Conservation (phyloP, 2,113 vertebrate genomes). For the Hucho hucho region DNA sequence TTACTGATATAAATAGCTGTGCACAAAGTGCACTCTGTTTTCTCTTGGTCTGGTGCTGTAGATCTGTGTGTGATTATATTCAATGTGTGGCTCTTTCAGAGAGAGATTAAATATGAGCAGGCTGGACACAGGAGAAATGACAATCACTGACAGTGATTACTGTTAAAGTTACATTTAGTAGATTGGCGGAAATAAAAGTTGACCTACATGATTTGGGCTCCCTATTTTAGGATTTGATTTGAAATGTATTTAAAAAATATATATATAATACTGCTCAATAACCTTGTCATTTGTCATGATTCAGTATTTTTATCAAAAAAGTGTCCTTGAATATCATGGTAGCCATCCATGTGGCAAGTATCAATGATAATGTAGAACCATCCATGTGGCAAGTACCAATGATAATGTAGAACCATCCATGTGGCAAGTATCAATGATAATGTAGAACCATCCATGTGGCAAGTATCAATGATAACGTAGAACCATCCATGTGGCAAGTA, state of each 20-base stretch:
- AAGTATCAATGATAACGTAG: neutral
- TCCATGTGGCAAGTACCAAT: neutral
- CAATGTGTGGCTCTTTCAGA: slow-evolving; percentile 71
- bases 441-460: neutral
- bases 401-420: neutral
- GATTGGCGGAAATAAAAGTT: slow-evolving; percentile 66
- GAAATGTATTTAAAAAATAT: slow-evolving; percentile 69
- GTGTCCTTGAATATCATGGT: slow-evolving; percentile 45
- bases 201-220: slow-evolving; percentile 57
- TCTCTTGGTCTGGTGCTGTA: slow-evolving; percentile 74
- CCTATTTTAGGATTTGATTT: slow-evolving; percentile 66
- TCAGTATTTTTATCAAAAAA: slow-evolving; percentile 26
- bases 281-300: slow-evolving; percentile 60
- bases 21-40: slow-evolving; percentile 82
- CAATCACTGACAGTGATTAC: slow-evolving; percentile 75
- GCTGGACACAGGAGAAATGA: slow-evolving; percentile 66
- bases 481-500: neutral
- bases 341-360: slow-evolving; percentile 4
- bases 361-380: slow-evolving; percentile 1
- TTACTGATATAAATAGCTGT: slow-evolving; percentile 85
- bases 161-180: slow-evolving; percentile 22
- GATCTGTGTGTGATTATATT: slow-evolving; percentile 68
- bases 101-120: slow-evolving; percentile 78
- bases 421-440: no score
- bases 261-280: slow-evolving; percentile 35